Conservation (phyloP, 2,113 vertebrate genomes). For the Ailuropoda melanoleuca region DNA sequence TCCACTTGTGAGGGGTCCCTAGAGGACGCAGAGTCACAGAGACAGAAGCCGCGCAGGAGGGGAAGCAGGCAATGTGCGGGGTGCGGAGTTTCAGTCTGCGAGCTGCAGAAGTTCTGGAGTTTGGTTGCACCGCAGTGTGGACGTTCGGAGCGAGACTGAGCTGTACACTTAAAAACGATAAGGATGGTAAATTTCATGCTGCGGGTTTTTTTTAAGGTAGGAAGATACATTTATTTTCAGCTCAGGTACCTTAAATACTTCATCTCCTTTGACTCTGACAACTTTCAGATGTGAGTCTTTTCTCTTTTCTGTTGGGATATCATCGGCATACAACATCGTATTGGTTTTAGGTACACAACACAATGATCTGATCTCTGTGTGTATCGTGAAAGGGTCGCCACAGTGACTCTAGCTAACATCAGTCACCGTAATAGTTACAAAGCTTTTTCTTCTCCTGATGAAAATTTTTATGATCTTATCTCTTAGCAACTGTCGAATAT, state of each 20-base stretch:
- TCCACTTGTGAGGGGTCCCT: rapidly evolving
- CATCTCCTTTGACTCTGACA: neutral
- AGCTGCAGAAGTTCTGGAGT: neutral
- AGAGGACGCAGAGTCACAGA: neutral
- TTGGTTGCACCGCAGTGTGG: rapidly evolving
- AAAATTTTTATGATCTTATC: neutral
- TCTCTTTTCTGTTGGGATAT: neutral
- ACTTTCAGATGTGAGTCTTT: neutral
- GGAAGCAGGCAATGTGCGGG: neutral
- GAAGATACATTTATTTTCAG: neutral
- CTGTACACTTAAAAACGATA: too few species aligned
- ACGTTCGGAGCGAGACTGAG: rapidly evolving
- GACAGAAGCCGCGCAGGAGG: neutral
- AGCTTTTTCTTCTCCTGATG: neutral
- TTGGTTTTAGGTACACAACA: neutral
- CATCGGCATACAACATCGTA: neutral
- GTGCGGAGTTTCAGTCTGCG: rapidly evolving
- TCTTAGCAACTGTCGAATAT: neutral
- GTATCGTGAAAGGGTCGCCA: neutral
- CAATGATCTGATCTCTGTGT: neutral
- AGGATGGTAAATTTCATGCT: neutral
- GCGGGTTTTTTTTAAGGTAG: neutral
- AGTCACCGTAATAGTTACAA: neutral
- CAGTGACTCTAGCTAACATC: neutral
- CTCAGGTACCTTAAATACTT: neutral